Evolutionary conservation across 53 echinoderm and acorn worm genomes (phyloP).

Genomic region (Luidia sarsii): DNA sequence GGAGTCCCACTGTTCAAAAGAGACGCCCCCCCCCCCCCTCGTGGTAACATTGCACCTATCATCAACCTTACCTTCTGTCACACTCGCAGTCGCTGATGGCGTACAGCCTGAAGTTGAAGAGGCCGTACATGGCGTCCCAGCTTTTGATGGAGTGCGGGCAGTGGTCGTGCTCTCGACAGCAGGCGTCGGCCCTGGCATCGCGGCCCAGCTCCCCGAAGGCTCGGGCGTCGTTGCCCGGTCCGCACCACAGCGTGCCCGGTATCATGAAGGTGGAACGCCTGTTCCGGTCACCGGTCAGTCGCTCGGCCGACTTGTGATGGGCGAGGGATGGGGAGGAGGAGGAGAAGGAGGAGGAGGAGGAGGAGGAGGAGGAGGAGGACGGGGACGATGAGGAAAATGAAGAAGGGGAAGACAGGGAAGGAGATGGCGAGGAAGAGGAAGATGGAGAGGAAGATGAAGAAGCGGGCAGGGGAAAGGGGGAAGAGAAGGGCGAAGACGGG

Average conservation of each 20-base stretch:
- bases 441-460: not conserved
- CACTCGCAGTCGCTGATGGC: constrained; percentile 51
- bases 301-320: not conserved
- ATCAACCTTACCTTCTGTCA: constrained; percentile 50
- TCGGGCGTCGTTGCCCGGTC: constrained; percentile 65
- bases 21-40: no score
- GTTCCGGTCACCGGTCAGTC: not conserved
- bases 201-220: constrained; percentile 62
- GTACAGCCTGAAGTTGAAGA: constrained; percentile 49
- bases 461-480: not conserved
- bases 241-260: constrained; percentile 90
- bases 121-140: constrained; percentile 17
- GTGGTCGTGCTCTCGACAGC: constrained; percentile 85
- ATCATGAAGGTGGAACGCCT: constrained; percentile 66
- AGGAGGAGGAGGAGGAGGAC: not conserved
- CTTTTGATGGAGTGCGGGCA: constrained; percentile 58
- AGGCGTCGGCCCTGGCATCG: constrained; percentile 57
- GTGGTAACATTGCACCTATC: not conserved
- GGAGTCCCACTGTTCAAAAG: no score
- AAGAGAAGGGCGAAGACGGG: not conserved
- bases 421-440: not conserved
- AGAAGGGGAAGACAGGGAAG: not conserved
- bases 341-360: not conserved
- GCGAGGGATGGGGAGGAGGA: not conserved
- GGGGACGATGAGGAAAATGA: no score